Evolutionary conservation across 2,888 invertebrate genomes (phyloP).

Genomic region (Trilocha varians): DNA sequence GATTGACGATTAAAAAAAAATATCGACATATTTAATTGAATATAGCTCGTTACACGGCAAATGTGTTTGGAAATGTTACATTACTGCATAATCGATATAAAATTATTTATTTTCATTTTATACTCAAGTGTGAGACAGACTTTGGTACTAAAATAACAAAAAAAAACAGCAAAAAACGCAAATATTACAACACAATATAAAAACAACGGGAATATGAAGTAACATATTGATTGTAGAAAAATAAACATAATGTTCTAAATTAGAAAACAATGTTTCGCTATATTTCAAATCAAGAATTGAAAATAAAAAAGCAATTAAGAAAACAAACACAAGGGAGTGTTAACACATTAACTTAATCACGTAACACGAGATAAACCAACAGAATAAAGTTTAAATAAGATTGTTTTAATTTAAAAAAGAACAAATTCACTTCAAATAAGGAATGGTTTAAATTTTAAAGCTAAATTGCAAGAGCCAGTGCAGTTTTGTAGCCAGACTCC

Average conservation of each 20-base stretch:
- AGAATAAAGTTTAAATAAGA: not conserved
- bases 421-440: not conserved
- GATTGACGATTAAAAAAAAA: not conserved
- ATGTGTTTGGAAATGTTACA: too few species aligned
- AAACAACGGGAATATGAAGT: too few species aligned
- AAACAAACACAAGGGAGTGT: not conserved
- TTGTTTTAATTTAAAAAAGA: not conserved
- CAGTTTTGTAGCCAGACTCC: conserved; percentile 4
- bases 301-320: too few species aligned
- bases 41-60: too few species aligned
- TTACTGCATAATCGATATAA: too few species aligned
- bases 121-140: not conserved
- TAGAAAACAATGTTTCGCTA: not conserved
- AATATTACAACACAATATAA: too few species aligned
- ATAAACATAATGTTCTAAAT: not conserved
- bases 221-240: too few species aligned
- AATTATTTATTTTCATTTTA: too few species aligned
- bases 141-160: not conserved
- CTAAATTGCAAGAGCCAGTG: conserved; percentile 4
- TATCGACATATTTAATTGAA: not conserved
- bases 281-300: too few species aligned
- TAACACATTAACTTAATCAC: not conserved
- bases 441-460: conserved; percentile 4
- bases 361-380: not conserved
- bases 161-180: not conserved